These are phyloP conservation scores for Misgurnus mizolepis DNA, from an alignment of 2,113 vertebrate genomes.

Conservation along the genomic window DNA sequence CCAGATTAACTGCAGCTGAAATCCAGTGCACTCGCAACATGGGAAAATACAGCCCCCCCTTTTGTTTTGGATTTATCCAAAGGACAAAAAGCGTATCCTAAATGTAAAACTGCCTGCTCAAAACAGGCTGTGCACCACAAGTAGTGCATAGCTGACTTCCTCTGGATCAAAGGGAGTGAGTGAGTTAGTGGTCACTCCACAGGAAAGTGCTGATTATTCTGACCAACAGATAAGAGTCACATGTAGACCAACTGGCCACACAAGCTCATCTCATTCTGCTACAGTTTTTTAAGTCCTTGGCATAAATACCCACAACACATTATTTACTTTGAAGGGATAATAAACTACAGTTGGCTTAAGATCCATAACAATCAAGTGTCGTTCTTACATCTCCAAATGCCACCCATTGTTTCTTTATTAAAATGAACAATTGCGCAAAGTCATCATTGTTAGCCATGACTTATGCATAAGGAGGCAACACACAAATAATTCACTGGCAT, in stretches of 20 bases:
- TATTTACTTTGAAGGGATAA: background rate
- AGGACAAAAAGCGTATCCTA: slow-evolving; percentile 7
- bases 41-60: slow-evolving; percentile 34
- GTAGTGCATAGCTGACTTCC: slow-evolving; percentile 37
- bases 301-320: too few relatives aligned
- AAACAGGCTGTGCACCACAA: slow-evolving; percentile 8
- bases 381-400: too few relatives aligned
- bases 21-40: slow-evolving; percentile 42
- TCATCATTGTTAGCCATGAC: background rate
- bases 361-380: background rate
- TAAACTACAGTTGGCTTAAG: background rate
- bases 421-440: background rate
- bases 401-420: background rate
- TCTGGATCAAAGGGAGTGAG: slow-evolving; percentile 47
- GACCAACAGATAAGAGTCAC: slow-evolving; percentile 25
- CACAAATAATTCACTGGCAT: slow-evolving; percentile 48
- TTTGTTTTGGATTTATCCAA: slow-evolving; percentile 18
- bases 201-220: slow-evolving; percentile 51
- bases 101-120: slow-evolving; percentile 16
- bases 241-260: slow-evolving; percentile 49
- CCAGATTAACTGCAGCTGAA: slow-evolving; percentile 10
- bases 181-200: slow-evolving; percentile 3
- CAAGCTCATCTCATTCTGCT: slow-evolving; percentile 34
- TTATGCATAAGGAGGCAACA: slow-evolving; percentile 29
- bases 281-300: background rate